Base-by-base conservation (phyloP, 2,888 invertebrate genomes). In the Amiota communis region DNA sequence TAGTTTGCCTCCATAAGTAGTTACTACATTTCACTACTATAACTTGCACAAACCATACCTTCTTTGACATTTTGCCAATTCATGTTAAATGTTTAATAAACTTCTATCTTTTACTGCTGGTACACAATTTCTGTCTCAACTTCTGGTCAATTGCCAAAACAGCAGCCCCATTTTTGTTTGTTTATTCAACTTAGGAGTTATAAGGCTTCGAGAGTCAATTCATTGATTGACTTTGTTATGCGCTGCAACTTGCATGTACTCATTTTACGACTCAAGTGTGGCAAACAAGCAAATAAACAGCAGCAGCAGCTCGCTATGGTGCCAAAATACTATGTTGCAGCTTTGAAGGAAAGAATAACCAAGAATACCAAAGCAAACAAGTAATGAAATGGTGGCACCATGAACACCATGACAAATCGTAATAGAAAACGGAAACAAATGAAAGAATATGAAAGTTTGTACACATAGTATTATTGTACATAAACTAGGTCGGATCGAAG, bases 141-240 rank as follows among this genome's bases (percentile, higher is more conserved):
- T 68, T 20, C 8, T 68, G 67, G 67, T 53, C 51, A 51, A 53
- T 53, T 68, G 67, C 67, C 67, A 68, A 68, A 68, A 68, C 3
- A 23, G 49, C n/a, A 23, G 51, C 6, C 3, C 36, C 8, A 36
- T 36, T 36, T 36, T 6, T 36, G 36, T 15, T 13, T 47, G 49
- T 48, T 49, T 49, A 9, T 17, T 15, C 17, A 17, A 65, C 65
- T n/a, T 48, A 20, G 15, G 15, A 48, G 17, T 53, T 10, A 53
- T n/a, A 53, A 36, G 36, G 53, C 12, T n/a, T n/a, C n/a, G n/a
- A 53, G 49, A 48, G 59, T 20, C 15, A n/a, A 59, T 59, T 20
- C 17, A 17, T 20, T 15, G 59, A 8, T 53, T 13, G 59, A 12
- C 17, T 59, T 17, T 46, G 23, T 23, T 13, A 36, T 63, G 46